Conservation (phyloP, 2,113 vertebrate species). For the Rostratula benghalensis region DNA sequence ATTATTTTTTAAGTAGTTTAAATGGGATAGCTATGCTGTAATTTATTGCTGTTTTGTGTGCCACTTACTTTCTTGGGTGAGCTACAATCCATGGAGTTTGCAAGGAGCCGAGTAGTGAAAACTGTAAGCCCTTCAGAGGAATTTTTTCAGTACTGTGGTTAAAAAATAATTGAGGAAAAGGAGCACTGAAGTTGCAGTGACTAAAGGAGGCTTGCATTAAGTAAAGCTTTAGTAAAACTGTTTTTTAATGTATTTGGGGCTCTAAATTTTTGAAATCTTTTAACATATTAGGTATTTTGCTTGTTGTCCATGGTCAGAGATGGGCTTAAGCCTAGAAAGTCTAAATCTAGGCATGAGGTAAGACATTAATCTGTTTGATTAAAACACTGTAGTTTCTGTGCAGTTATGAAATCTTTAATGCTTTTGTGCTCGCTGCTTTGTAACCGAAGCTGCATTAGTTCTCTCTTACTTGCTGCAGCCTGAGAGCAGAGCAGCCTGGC, state of each 20-base stretch:
- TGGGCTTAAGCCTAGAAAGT: neutral
- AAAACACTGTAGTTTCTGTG: neutral
- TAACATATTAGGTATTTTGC: neutral
- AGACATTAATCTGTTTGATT: neutral
- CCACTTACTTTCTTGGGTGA: slow-evolving; percentile 5
- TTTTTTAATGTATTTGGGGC: neutral
- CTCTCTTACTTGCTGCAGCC: neutral
- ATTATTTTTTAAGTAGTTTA: neutral
- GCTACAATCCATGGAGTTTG: neutral
- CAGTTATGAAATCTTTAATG: neutral
- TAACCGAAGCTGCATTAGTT: neutral
- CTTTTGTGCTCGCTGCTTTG: slow-evolving; percentile 64
- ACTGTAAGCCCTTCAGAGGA: neutral
- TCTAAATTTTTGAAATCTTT: neutral
- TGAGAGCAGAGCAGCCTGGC: neutral
- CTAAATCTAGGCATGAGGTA: neutral
- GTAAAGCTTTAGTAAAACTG: neutral
- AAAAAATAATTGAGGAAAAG: neutral
- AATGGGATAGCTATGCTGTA: slow-evolving; percentile 20
- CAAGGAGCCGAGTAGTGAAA: neutral
- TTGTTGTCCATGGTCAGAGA: neutral
- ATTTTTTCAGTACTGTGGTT: neutral
- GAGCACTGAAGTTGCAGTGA: neutral
- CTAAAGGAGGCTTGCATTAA: neutral
- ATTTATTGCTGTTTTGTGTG: slow-evolving; percentile 32